phyloP scores from a whole-genome alignment of 2,888 invertebrate genomes.

The Pollenia griseotomentosa region DNA sequence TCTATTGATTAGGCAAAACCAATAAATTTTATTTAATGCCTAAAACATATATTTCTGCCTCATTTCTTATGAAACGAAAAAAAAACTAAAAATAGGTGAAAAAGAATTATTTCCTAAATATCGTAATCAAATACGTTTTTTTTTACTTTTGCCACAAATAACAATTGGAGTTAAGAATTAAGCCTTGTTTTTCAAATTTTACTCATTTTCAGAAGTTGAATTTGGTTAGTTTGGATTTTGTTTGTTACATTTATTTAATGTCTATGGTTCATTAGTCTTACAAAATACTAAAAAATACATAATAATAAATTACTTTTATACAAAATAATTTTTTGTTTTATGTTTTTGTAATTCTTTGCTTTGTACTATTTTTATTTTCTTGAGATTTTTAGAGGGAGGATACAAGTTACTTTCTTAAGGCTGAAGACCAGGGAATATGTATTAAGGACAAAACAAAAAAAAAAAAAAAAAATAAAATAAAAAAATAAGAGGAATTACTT shows the following conservation, averaged over 20 bases:
- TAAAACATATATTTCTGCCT: no score
- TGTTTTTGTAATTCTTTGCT: background rate
- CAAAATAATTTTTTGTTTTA: slow-evolving; percentile 3
- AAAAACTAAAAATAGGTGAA: background rate
- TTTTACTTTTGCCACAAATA: no score
- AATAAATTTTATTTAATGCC: background rate
- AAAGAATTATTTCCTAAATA: slow-evolving; percentile 10
- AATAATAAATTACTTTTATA: slow-evolving; percentile 25
- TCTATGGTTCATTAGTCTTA: slow-evolving; percentile 42
- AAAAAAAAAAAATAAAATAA: background rate
- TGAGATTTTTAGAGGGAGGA: background rate
- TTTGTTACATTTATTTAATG: slow-evolving; percentile 48
- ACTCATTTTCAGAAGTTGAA: background rate
- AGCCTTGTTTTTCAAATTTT: slow-evolving; percentile 16
- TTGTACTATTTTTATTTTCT: background rate
- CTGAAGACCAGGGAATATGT: background rate
- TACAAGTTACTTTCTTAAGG: slow-evolving; percentile 16
- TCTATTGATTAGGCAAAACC: background rate
- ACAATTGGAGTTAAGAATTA: no score
- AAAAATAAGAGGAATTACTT: slow-evolving; percentile 18
- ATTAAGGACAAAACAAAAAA: slow-evolving; percentile 27
- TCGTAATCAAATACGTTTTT: background rate
- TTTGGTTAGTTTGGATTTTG: background rate
- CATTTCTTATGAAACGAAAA: no score
- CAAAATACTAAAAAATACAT: background rate